phyloP scores from a whole-genome alignment of 1,140 invertebrate genomes.

The Dinothrombium tinctorium region DNA sequence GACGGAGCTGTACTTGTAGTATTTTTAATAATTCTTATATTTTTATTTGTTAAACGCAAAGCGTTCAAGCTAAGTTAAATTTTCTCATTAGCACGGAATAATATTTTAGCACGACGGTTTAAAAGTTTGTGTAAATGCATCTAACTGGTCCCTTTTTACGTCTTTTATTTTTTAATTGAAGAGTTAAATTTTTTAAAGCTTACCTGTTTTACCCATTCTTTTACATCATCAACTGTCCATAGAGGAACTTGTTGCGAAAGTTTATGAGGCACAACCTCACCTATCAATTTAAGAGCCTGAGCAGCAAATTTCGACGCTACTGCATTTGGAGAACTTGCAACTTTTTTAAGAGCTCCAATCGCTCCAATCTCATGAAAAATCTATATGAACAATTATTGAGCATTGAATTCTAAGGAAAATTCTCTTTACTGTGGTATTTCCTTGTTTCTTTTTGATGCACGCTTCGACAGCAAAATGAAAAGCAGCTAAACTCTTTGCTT shows the following conservation, averaged over 20 bases:
- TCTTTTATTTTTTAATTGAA: too few relatives aligned
- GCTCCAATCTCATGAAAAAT: slow-evolving; percentile 86
- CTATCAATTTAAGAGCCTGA: slow-evolving; percentile 78
- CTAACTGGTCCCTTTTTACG: too few relatives aligned
- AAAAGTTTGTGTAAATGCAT: too few relatives aligned
- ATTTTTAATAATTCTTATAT: too few relatives aligned
- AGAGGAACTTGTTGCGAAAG: slow-evolving; percentile 90
- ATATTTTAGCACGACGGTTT: too few relatives aligned
- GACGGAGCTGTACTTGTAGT: too few relatives aligned
- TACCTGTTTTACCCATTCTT: slow-evolving; percentile 85
- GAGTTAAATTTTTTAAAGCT: too few relatives aligned
- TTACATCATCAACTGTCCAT: slow-evolving; percentile 87
- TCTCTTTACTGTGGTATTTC: slow-evolving; percentile 45
- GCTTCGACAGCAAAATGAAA: slow-evolving; percentile 99
- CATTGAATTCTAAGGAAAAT: neutral
- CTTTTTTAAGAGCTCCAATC: slow-evolving; percentile 79
- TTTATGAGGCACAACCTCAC: slow-evolving; percentile 89
- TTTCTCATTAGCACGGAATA: too few relatives aligned
- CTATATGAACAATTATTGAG: slow-evolving; percentile 14
- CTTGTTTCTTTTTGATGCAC: slow-evolving; percentile 85
- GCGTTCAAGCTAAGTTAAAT: too few relatives aligned
- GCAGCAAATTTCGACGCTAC: slow-evolving; percentile 91
- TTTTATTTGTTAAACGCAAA: too few relatives aligned
- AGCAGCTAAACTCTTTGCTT: slow-evolving; percentile 82
- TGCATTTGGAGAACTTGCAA: slow-evolving; percentile 91